These are phyloP conservation scores for Palythoa caribaeorum DNA, from an alignment of 92 coral and sea anemone genomes.

Conservation along the genomic window DNA sequence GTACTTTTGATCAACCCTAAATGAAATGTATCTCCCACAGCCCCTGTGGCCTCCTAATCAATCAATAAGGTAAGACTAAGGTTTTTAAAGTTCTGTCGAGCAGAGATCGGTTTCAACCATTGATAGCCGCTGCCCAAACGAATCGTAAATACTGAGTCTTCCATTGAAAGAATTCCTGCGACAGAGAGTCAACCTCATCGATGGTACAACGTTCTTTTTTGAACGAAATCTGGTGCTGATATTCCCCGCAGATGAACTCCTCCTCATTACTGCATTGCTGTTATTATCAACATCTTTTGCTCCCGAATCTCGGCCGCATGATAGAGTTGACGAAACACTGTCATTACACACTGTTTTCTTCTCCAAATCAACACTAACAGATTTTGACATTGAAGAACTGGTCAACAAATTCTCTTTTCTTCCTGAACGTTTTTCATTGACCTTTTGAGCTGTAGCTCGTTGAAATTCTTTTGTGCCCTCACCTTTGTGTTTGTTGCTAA, in stretches of 20 bases:
- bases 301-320: neutral
- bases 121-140: slow-evolving; percentile 35
- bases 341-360: neutral
- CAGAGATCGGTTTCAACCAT: slow-evolving; percentile 47
- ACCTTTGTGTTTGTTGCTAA: slow-evolving; percentile 31
- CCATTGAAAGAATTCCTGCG: slow-evolving; percentile 44
- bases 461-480: slow-evolving; percentile 6
- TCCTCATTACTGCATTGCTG: neutral
- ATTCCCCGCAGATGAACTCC: slow-evolving; percentile 41
- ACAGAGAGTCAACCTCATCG: slow-evolving; percentile 15
- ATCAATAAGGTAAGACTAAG: neutral
- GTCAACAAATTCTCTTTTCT: neutral
- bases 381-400: neutral
- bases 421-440: neutral
- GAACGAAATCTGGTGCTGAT: neutral
- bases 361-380: slow-evolving; percentile 9
- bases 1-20: neutral
- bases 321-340: neutral
- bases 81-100: slow-evolving; percentile 27
- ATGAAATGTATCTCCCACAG: neutral
- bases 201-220: slow-evolving; percentile 7
- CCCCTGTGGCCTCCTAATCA: neutral
- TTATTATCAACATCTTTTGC: neutral
- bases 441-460: neutral
- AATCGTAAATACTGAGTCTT: slow-evolving; percentile 36